phyloP scores from a whole-genome alignment of 2,797 vertebrate genomes.

The Onychomys torridus region DNA sequence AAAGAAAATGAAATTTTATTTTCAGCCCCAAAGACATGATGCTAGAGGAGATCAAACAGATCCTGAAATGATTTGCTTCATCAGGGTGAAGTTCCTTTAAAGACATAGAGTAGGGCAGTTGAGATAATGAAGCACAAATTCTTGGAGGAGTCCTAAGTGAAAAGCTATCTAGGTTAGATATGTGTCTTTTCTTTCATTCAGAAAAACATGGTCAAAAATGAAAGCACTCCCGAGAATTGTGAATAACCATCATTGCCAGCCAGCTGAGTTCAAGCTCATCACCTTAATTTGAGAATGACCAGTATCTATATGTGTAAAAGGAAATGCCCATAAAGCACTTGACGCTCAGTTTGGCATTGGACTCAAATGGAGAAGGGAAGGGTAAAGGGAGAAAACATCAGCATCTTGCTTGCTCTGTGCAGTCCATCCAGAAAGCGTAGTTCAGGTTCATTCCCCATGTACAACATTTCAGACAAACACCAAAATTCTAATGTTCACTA shows the following conservation, averaged over 20 bases:
- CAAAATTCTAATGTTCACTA: not conserved
- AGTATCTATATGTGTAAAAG: not conserved
- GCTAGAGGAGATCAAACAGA: not conserved
- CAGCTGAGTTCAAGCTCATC: not conserved
- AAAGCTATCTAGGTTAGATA: not conserved
- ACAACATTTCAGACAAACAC: not conserved
- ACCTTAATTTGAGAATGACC: not conserved
- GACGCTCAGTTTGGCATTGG: accelerated
- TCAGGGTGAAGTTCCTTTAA: constrained; percentile 1
- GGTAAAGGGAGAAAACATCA: not conserved
- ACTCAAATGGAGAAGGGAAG: accelerated
- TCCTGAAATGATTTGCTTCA: not conserved
- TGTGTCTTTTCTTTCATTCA: not conserved
- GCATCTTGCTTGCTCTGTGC: not conserved
- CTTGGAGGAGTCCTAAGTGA: not conserved
- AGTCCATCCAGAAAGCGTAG: not conserved
- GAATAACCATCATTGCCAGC: not conserved
- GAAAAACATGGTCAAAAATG: not conserved
- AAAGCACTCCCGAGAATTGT: not conserved
- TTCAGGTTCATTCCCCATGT: not conserved
- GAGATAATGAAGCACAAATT: not conserved
- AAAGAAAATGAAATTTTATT: constrained; percentile 3
- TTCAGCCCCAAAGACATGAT: not conserved
- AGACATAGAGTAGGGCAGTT: constrained; percentile 14
- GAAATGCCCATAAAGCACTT: not conserved